Evolutionary conservation across 2,888 invertebrate species (phyloP).

Genomic region (Platerodrilus igneus): DNA sequence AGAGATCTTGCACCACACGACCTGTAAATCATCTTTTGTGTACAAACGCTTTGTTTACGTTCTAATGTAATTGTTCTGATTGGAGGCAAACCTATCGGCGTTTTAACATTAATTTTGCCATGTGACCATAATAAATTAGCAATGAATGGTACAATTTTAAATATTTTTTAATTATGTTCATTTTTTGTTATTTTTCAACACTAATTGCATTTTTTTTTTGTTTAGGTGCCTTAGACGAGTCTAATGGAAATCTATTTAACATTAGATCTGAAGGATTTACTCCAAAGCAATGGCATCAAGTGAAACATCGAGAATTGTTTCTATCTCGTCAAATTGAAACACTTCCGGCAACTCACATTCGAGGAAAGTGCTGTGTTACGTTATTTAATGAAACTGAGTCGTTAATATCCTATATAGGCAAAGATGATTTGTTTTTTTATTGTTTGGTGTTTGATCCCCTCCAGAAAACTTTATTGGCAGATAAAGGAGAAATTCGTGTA

Average conservation of each 20-base stretch:
- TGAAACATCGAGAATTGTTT: constrained; percentile 97
- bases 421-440: constrained; percentile 99
- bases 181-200: too few relatives aligned
- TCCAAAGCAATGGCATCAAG: constrained; percentile 87
- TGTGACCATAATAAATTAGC: too few relatives aligned
- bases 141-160: too few relatives aligned
- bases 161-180: too few relatives aligned
- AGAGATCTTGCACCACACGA: too few relatives aligned
- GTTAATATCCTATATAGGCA: constrained; percentile 91
- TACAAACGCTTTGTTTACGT: too few relatives aligned
- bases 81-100: too few relatives aligned
- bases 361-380: constrained; percentile 98
- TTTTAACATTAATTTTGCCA: too few relatives aligned
- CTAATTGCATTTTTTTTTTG: constrained; percentile 3
- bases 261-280: constrained; percentile 56
- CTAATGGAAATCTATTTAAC: constrained; percentile 23
- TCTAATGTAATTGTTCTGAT: too few relatives aligned
- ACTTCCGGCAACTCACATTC: constrained; percentile 96
- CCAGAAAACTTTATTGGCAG: constrained; percentile 97
- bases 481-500: constrained; percentile 91
- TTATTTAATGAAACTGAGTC: constrained; percentile 99
- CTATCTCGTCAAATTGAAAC: constrained; percentile 97
- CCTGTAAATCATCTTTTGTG: too few relatives aligned
- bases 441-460: constrained; percentile 99
- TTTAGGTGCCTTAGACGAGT: constrained; percentile 46